These are phyloP conservation scores for Drosophila funebris DNA, from an alignment of 1,140 invertebrate genomes.

Conservation along the genomic window DNA sequence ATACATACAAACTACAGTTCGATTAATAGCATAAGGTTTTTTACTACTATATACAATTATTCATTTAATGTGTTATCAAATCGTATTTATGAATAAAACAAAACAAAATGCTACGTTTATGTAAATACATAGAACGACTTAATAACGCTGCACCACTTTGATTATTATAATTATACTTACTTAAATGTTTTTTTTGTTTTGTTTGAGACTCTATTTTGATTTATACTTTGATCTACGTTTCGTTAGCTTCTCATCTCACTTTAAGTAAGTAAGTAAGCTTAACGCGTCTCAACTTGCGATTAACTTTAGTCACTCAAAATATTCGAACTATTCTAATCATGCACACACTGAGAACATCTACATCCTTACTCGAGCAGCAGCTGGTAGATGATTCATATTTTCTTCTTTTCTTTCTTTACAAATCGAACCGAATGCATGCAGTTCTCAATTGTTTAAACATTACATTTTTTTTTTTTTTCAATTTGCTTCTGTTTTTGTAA, in stretches of 20 bases:
- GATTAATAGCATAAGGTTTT: slow-evolving; percentile 46
- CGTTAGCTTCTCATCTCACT: slow-evolving; percentile 64
- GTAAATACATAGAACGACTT: slow-evolving; percentile 77
- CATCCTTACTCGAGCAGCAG: slow-evolving; percentile 41
- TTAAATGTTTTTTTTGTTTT: slow-evolving; percentile 64
- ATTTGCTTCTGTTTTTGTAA: slow-evolving; percentile 40
- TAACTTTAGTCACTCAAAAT: slow-evolving; percentile 25
- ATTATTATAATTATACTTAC: slow-evolving; percentile 37
- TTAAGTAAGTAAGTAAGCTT: slow-evolving; percentile 40
- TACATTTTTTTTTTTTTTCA: slow-evolving; percentile 38
- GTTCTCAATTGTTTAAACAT: slow-evolving; percentile 42
- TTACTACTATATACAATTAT: slow-evolving; percentile 21
- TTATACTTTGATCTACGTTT: slow-evolving; percentile 65
- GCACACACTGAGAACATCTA: slow-evolving; percentile 33
- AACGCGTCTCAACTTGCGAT: slow-evolving; percentile 50
- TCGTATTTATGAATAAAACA: slow-evolving; percentile 46
- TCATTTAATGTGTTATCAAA: slow-evolving; percentile 28
- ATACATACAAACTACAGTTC: slow-evolving; percentile 42
- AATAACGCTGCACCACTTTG: slow-evolving; percentile 66
- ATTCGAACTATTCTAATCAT: slow-evolving; percentile 27
- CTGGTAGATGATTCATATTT: slow-evolving; percentile 48
- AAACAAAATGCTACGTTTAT: slow-evolving; percentile 66
- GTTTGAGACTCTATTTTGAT: slow-evolving; percentile 61
- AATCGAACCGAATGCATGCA: slow-evolving; percentile 37
- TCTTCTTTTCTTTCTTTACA: slow-evolving; percentile 3